Conservation (phyloP, 2,113 vertebrate genomes). For the Delphinapterus leucas region DNA sequence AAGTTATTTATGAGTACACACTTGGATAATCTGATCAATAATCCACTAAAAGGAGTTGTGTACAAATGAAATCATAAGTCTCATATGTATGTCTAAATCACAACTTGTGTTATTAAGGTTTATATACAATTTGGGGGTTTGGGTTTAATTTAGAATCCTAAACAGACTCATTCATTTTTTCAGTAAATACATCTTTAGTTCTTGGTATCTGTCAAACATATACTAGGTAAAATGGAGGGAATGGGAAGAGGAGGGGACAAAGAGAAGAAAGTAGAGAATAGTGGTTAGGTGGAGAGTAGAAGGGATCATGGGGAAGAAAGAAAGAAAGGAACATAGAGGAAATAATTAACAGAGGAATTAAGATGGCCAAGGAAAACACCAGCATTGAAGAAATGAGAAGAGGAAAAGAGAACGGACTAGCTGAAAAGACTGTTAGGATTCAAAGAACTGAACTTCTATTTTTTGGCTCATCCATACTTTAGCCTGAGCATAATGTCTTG, state of each 20-base stretch:
- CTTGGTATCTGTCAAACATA: background rate
- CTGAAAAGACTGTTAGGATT: background rate
- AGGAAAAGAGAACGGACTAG: background rate
- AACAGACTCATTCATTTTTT: background rate
- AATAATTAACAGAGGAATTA: background rate
- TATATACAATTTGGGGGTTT: background rate
- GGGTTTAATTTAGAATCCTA: constrained; percentile 26
- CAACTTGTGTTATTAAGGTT: background rate
- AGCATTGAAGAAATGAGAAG: background rate
- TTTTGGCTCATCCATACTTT: background rate
- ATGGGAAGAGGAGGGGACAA: background rate
- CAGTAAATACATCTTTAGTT: background rate
- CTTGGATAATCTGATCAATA: constrained; percentile 36
- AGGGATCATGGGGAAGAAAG: background rate
- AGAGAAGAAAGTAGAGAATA: background rate
- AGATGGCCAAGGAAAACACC: background rate
- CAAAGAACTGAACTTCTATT: background rate
- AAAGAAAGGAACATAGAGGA: background rate
- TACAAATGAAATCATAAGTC: background rate
- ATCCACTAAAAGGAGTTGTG: constrained; percentile 30
- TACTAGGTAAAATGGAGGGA: background rate
- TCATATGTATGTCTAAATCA: background rate
- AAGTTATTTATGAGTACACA: constrained; percentile 23
- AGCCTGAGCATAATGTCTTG: background rate
- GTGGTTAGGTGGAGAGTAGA: background rate